Conservation (phyloP, 2,113 vertebrate species). For the Oceanites oceanicus region DNA sequence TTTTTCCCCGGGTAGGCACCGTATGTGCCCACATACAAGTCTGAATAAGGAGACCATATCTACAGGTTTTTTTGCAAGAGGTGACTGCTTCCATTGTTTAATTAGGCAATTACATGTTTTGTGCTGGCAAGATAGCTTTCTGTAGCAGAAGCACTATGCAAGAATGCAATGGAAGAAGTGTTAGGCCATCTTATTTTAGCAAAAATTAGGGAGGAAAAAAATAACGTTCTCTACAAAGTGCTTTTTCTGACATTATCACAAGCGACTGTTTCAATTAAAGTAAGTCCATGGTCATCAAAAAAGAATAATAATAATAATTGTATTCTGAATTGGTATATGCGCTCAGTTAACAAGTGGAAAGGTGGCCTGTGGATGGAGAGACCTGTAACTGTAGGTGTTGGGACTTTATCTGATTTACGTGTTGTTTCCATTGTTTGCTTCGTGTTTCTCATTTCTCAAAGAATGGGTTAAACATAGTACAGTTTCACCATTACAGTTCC, state of each 20-base stretch:
- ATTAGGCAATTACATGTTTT: background rate
- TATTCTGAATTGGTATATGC: background rate
- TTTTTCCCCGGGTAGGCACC: background rate
- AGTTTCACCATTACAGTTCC: background rate
- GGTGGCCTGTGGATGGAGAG: background rate
- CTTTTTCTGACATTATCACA: background rate
- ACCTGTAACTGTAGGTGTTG: background rate
- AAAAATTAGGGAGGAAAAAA: background rate
- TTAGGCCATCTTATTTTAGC: background rate
- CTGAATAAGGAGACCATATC: background rate
- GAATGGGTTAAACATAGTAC: background rate
- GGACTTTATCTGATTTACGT: background rate
- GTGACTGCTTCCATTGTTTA: background rate
- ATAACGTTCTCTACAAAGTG: background rate
- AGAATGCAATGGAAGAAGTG: background rate
- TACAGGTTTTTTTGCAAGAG: background rate
- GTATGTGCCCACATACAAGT: background rate
- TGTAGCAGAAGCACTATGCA: background rate
- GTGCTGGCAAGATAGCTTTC: background rate
- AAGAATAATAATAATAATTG: background rate
- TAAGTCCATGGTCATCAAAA: background rate
- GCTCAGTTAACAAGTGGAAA: background rate
- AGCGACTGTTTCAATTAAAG: background rate
- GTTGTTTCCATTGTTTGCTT: background rate
- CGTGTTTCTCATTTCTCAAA: background rate